Base-by-base conservation (phyloP, 2,797 vertebrate species). In the Stomatorhinus walkeri region DNA sequence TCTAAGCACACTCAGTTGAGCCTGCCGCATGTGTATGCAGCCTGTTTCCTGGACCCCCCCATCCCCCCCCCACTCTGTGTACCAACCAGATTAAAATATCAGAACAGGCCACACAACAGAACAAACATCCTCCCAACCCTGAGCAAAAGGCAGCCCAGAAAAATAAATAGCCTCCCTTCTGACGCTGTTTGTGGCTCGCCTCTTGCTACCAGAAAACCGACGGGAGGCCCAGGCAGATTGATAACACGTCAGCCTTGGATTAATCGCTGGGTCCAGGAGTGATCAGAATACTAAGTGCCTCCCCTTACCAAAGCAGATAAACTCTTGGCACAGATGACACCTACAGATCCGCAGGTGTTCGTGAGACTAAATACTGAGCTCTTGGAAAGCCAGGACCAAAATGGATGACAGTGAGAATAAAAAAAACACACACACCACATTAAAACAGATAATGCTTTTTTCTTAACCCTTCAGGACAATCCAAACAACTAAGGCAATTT, bases 131-230 rank as follows among this genome's bases (percentile, higher is more conserved):
- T 89, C 32, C 56, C 61, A 14, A 84, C 87, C 87, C 56, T 49
- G 81, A 86, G 87, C 32, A 85, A 88, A 85, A 61, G 19, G 32
- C 81, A 59, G 87, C 52, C 28, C 12, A 91, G 93, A 93, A 93
- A 92, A 93, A 91, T 92, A 93, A 92, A 93, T 93, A 94, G 94
- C 89, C 90, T 92, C 91, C 90, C 54, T 93, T 90, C 92, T 92
- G 93, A 93, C 91, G 92, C 91, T 91, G 92, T 91, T 92, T 68
- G 92, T 91, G 91, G 92, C 90, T 93, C 92, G 93, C 89, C 92
- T 87, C 24, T 91, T 88, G 91, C 92, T 91, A 93, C 94, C 91
- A 94, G 93, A 72, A 93, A 93, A 94, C 94, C 93, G 93, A 94
- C 3, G 1, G 93, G 93, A 91, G 22, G 90, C 90, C 91, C 92